A percentile compares a stretch with the other conserved stretches of the same genome.
phyloP scores from a whole-genome alignment of 2,113 vertebrate species.

The Pelvicachromis taeniatus region DNA sequence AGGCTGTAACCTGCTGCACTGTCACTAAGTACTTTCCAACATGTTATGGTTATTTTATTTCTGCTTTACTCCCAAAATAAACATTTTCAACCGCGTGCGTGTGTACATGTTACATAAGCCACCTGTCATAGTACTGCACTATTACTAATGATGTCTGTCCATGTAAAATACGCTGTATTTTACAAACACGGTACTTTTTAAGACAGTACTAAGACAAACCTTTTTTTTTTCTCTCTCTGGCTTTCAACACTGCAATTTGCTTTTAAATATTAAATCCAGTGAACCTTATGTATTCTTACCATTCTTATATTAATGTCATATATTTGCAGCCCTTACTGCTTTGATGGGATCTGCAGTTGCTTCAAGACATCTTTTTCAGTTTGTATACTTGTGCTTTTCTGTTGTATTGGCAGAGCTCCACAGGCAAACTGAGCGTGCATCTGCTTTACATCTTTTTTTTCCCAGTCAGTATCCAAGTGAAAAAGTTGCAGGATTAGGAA shows the following conservation, averaged over 20 bases:
- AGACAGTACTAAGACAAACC: neutral
- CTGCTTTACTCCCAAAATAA: neutral
- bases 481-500: neutral
- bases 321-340: neutral
- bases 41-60: neutral
- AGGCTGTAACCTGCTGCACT: neutral
- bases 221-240: neutral
- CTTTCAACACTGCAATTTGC: neutral
- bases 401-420: neutral
- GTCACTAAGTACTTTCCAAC: neutral
- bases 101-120: neutral
- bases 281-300: neutral
- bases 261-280: neutral
- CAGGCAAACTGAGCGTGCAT: neutral
- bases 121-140: neutral
- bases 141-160: neutral
- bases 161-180: neutral
- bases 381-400: neutral
- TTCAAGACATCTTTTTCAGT: neutral
- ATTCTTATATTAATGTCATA: neutral
- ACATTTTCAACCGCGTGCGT: neutral
- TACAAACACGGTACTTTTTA: neutral
- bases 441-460: neutral
- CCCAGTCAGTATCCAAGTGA: neutral
- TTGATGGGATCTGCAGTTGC: neutral